Percentiles rank a stretch among this genome's conserved stretches.
Evolutionary conservation across 1,140 invertebrate genomes (phyloP).

Genomic region (Chymomyza costata): DNA sequence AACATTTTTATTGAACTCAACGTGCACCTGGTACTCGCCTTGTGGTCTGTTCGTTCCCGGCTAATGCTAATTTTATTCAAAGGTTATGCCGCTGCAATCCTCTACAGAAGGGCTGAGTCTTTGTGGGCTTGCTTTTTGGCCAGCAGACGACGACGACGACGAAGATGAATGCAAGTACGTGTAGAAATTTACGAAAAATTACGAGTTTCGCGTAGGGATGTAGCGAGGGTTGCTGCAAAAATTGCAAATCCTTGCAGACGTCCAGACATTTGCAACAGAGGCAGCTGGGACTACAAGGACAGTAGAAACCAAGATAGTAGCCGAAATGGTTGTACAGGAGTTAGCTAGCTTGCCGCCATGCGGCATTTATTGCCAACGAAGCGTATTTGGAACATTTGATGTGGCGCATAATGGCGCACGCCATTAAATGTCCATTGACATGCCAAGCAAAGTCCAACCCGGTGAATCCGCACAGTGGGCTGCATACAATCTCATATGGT

Average conservation of each 20-base stretch:
- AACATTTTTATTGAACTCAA: constrained; percentile 52
- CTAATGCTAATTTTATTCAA: constrained; percentile 71
- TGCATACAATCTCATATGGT: no score
- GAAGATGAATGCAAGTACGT: constrained; percentile 71
- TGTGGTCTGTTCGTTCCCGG: constrained; percentile 27
- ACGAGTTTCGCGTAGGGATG: constrained; percentile 34
- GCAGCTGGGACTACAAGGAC: constrained; percentile 36
- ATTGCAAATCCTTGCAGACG: constrained; percentile 60
- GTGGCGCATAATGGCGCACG: constrained; percentile 67
- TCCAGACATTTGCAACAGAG: constrained; percentile 9
- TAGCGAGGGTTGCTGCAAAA: constrained; percentile 43
- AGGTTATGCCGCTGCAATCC: constrained; percentile 60
- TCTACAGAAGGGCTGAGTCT: constrained; percentile 23
- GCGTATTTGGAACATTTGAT: constrained; percentile 72
- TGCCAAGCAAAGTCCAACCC: constrained; percentile 39
- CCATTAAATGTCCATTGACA: constrained; percentile 73
- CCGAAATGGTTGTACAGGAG: constrained; percentile 13
- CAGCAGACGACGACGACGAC: constrained; percentile 33
- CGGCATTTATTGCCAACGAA: constrained; percentile 72
- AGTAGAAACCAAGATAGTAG: constrained; percentile 10
- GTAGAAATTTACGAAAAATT: constrained; percentile 70
- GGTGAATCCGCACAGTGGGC: constrained; percentile 42
- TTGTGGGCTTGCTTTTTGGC: constrained; percentile 8
- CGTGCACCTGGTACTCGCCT: constrained; percentile 21
- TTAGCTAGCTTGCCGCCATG: constrained; percentile 37